Evolutionary conservation across 2,113 vertebrate species (phyloP).

Genomic region (cattle (Bos taurus)): DNA sequence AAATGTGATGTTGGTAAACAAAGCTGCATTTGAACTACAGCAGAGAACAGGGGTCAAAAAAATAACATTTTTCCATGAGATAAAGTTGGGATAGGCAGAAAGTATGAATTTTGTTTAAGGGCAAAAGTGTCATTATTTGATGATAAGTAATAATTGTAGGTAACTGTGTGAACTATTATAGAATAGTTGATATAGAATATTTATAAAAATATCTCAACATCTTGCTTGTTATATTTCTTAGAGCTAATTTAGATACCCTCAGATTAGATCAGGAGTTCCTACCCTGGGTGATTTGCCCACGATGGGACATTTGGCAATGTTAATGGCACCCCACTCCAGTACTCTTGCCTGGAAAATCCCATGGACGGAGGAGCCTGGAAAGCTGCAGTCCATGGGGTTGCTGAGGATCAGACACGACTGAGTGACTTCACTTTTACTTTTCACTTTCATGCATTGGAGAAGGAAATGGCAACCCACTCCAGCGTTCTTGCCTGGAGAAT

Average conservation of each 20-base stretch:
- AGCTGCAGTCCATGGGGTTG: no score
- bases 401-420: no score
- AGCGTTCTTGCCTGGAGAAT: no score
- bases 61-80: not conserved
- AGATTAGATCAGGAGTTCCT: not conserved
- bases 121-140: constrained; percentile 4
- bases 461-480: no score
- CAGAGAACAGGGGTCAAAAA: not conserved
- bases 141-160: not conserved
- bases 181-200: not conserved
- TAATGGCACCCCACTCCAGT: no score
- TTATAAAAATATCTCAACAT: not conserved
- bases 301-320: not conserved
- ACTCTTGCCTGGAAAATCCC: no score
- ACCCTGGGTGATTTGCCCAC: not conserved
- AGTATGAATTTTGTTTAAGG: constrained; percentile 23
- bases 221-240: constrained; percentile 11
- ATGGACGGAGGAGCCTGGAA: no score
- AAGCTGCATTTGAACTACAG: constrained; percentile 52
- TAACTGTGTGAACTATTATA: not conserved
- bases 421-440: no score
- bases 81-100: not conserved
- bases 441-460: no score
- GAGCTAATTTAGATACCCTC: not conserved
- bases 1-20: constrained; percentile 59